Conservation (phyloP, 92 coral and sea anemone genomes). For the Phenganax stokvisi region DNA sequence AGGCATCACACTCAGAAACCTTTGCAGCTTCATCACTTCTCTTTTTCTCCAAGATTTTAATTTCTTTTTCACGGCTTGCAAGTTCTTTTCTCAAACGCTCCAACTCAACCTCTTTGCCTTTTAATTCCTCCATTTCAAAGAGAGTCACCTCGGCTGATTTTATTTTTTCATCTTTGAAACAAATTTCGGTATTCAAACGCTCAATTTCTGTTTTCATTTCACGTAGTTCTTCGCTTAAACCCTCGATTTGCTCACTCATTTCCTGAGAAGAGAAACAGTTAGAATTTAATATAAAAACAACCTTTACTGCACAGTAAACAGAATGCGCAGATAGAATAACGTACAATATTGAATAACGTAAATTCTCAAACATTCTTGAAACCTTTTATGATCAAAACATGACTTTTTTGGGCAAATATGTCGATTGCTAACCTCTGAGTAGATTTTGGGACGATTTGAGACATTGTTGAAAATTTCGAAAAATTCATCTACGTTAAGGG, state of each 20-base stretch:
- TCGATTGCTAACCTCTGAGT: no score
- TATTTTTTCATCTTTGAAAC: conserved; percentile 32
- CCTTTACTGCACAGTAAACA: no score
- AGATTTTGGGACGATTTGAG: no score
- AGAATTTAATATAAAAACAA: no score
- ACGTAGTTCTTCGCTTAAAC: conserved; percentile 23
- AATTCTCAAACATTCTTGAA: no score
- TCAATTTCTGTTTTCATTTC: conserved; percentile 34
- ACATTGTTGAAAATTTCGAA: no score
- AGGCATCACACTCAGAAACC: not conserved
- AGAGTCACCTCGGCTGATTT: not conserved
- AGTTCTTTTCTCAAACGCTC: conserved; percentile 29
- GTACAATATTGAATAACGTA: no score
- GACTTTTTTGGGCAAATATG: no score
- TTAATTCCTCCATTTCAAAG: not conserved
- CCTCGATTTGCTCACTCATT: conserved; percentile 45
- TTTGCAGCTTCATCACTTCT: conserved; percentile 32
- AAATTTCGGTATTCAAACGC: conserved; percentile 32
- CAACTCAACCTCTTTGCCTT: conserved; percentile 13
- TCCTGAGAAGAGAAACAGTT: conserved; percentile 28
- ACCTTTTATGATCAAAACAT: no score
- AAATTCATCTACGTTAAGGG: no score
- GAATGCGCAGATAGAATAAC: no score
- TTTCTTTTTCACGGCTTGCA: conserved; percentile 21
- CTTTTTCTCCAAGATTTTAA: conserved; percentile 11